Percentiles rank a stretch among this genome's conserved stretches.
Evolutionary conservation across 2,888 invertebrate species (phyloP).

Genomic region (Imbricaverruca yamaguchii): DNA sequence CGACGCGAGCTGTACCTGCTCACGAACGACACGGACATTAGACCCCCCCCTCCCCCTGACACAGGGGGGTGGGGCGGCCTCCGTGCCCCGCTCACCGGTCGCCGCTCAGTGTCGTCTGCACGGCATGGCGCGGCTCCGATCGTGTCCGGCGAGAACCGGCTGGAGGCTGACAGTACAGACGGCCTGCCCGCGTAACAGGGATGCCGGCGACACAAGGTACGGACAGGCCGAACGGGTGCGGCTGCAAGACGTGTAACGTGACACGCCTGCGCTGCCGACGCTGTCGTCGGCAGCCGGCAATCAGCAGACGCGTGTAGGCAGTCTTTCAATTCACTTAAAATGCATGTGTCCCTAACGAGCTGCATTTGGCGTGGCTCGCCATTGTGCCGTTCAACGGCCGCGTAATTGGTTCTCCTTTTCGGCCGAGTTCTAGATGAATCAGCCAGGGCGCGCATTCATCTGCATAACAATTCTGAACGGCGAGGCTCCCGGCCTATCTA

Average conservation of each 20-base stretch:
- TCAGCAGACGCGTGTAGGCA: background rate
- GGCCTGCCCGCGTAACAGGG: background rate
- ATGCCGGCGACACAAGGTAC: background rate
- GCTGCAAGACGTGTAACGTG: background rate
- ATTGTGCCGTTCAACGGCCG: no score
- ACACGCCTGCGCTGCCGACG: background rate
- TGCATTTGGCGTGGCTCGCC: no score
- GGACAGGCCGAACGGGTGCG: background rate
- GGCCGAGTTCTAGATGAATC: no score
- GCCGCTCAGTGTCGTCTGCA: background rate
- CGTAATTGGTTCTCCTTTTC: no score
- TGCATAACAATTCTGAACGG: no score
- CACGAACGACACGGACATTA: no score
- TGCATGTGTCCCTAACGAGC: no score
- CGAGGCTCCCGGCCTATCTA: no score
- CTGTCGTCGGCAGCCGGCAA: background rate
- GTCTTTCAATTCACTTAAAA: no score
- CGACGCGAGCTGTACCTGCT: no score
- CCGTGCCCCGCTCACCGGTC: background rate
- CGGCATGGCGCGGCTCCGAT: background rate
- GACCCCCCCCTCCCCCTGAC: no score
- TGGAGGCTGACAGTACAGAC: background rate
- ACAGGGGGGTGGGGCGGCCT: background rate
- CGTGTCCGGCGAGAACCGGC: background rate
- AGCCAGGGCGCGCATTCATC: no score